Percentiles rank a stretch among this genome's conserved stretches.
These are phyloP conservation scores for Microvelia longipes DNA, from an alignment of 1,140 invertebrate genomes.

Conservation along the genomic window DNA sequence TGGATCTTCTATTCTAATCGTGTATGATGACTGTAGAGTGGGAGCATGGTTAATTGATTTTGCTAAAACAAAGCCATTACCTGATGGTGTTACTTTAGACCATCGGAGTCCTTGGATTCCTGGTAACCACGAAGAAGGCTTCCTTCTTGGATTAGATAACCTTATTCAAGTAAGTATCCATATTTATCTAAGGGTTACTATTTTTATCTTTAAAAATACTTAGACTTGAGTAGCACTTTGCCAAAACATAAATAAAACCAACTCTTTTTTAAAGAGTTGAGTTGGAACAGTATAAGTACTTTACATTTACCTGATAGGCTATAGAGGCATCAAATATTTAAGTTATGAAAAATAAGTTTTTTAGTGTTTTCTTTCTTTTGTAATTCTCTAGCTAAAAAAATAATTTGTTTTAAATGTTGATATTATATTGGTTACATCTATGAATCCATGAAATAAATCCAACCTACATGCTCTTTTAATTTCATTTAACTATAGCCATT, in stretches of 20 bases:
- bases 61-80: slow-evolving; percentile 70
- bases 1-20: slow-evolving; percentile 85
- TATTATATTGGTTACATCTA: too few relatives aligned
- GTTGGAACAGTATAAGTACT: too few relatives aligned
- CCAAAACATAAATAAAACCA: too few relatives aligned
- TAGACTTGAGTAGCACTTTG: background rate
- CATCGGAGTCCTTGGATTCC: slow-evolving; percentile 66
- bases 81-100: slow-evolving; percentile 48
- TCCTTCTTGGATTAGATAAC: slow-evolving; percentile 77
- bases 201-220: background rate
- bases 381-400: too few relatives aligned
- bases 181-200: background rate
- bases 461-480: too few relatives aligned
- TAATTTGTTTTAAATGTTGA: too few relatives aligned
- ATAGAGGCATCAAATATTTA: background rate
- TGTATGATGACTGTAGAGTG: slow-evolving; percentile 72
- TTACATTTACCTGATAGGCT: background rate
- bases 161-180: slow-evolving; percentile 40
- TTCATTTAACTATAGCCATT: too few relatives aligned
- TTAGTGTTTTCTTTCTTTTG: background rate
- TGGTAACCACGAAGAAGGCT: slow-evolving; percentile 91
- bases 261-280: too few relatives aligned
- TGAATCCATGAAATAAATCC: too few relatives aligned
- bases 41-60: slow-evolving; percentile 94
- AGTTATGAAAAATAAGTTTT: background rate